Percentiles rank a stretch among this genome's conserved stretches.
Evolutionary conservation across 1,140 invertebrate species (phyloP).

Genomic region (Liolophura sinensis): DNA sequence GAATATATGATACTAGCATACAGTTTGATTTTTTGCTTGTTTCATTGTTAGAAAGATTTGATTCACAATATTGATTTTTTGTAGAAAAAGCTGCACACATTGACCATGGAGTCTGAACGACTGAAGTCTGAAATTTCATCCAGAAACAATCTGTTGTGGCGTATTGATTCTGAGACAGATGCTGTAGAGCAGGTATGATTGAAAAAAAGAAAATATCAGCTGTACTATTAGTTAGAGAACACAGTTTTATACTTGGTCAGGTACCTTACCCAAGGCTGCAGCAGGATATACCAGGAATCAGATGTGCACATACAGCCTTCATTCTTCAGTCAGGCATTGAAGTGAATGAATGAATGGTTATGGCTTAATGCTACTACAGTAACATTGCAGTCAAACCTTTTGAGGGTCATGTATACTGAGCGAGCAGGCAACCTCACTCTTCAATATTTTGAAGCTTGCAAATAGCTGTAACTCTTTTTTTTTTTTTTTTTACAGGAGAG

Average conservation of each 20-base stretch:
- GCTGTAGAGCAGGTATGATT: constrained; percentile 46
- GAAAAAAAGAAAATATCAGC: no score
- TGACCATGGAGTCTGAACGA: constrained; percentile 53
- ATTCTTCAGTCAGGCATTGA: no score
- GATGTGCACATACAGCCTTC: no score
- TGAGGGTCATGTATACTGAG: neutral
- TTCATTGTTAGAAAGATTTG: neutral
- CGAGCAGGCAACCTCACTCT: neutral
- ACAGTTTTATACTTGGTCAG: neutral
- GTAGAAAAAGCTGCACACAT: constrained; percentile 54
- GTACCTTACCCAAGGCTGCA: neutral
- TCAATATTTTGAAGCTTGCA: neutral
- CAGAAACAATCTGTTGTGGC: constrained; percentile 47
- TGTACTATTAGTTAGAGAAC: no score
- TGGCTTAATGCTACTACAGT: no score
- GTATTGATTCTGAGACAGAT: constrained; percentile 51
- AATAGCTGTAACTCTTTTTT: neutral
- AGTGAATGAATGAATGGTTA: no score
- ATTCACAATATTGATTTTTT: constrained; percentile 16
- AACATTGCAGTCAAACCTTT: no score
- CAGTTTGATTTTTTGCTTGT: no score
- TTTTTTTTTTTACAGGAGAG: constrained; percentile 41
- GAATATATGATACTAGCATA: no score
- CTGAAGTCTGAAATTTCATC: constrained; percentile 50
- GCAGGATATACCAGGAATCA: neutral